These are phyloP conservation scores for Pterocles gutturalis DNA, from an alignment of 2,113 vertebrate genomes.

Conservation along the genomic window DNA sequence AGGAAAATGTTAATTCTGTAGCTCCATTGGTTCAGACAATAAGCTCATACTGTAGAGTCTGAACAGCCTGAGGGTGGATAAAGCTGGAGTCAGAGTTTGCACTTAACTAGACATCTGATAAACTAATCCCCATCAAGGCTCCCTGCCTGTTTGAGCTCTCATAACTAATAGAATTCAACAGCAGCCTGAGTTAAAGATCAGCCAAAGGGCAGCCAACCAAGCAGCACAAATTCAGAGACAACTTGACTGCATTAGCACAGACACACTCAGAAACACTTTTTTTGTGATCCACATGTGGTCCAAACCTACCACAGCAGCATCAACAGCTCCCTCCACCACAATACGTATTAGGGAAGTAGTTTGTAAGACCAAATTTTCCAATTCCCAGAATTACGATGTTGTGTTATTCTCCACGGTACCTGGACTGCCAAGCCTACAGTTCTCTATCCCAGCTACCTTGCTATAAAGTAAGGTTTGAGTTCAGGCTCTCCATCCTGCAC, in stretches of 20 bases:
- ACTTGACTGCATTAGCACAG: not conserved
- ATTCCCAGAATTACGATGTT: not conserved
- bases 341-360: not conserved
- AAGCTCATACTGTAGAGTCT: not conserved
- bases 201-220: not conserved
- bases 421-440: accelerated
- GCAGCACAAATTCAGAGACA: not conserved
- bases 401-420: not conserved
- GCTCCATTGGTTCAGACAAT: not conserved
- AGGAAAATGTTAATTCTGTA: not conserved
- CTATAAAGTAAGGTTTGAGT: not conserved
- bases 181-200: not conserved
- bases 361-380: not conserved
- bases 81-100: conserved; percentile 12
- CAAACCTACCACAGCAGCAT: not conserved
- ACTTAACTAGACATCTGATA: conserved; percentile 7
- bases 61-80: not conserved
- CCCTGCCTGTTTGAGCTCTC: not conserved
- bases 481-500: not conserved
- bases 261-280: not conserved
- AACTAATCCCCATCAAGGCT: conserved; percentile 40
- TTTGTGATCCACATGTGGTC: not conserved
- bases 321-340: not conserved
- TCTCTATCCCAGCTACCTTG: not conserved
- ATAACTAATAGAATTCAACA: not conserved